phyloP scores from a whole-genome alignment of 2,113 vertebrate genomes.

The Echinops telfairi region DNA sequence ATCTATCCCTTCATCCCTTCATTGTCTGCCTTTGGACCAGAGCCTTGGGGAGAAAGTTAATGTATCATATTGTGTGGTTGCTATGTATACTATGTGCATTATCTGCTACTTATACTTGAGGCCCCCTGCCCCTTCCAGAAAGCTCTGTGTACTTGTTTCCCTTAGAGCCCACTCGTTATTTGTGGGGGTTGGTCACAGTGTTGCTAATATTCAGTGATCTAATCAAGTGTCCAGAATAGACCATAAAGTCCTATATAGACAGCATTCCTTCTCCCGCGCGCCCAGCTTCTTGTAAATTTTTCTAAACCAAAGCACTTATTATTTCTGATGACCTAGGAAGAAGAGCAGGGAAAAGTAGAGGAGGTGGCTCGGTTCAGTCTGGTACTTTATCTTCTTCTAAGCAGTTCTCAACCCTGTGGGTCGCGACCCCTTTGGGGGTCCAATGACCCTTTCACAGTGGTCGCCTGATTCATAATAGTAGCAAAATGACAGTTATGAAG shows the following conservation, averaged over 20 bases:
- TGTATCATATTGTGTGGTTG: neutral
- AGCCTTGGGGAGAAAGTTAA: neutral
- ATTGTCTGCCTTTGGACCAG: slow-evolving; percentile 1
- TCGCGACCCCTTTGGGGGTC: too few species aligned
- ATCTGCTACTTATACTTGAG: slow-evolving; percentile 27
- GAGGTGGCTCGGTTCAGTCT: neutral
- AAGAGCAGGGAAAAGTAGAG: neutral
- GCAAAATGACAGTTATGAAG: too few species aligned
- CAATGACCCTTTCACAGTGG: too few species aligned
- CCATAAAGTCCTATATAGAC: neutral
- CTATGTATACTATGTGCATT: neutral
- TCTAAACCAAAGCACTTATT: neutral
- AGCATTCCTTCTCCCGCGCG: neutral
- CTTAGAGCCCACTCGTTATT: neutral
- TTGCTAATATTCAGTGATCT: neutral
- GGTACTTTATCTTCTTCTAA: slow-evolving; percentile 27
- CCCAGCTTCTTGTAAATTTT: neutral
- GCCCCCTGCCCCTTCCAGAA: neutral
- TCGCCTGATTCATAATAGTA: too few species aligned
- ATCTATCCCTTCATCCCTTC: slow-evolving; percentile 17
- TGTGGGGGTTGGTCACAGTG: neutral
- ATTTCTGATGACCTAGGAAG: slow-evolving; percentile 18
- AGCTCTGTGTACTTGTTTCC: slow-evolving; percentile 25
- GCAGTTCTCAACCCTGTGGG: too few species aligned
- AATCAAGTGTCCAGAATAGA: slow-evolving; percentile 45